A percentile compares a stretch with the other conserved stretches of the same genome.
Conservation (phyloP, 2,888 invertebrate genomes). For the Patella depressa region DNA sequence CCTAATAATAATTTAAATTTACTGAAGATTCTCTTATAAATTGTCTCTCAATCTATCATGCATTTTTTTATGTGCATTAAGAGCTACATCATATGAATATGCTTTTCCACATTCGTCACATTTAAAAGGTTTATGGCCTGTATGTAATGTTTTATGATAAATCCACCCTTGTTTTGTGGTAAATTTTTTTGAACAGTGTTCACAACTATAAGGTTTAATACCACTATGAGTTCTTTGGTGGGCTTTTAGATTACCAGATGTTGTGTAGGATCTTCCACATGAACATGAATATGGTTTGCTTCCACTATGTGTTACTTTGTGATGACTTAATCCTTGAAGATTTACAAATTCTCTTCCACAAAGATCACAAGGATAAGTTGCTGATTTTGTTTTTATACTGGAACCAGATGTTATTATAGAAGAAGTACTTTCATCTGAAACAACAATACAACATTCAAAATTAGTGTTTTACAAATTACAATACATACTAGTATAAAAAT, state of each 20-base stretch:
- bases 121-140: slow-evolving; percentile 1
- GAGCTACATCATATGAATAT: slow-evolving; percentile 3
- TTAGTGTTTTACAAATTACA: too few relatives aligned
- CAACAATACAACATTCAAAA: too few relatives aligned
- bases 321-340: neutral
- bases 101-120: neutral
- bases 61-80: slow-evolving; percentile 4
- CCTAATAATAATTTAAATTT: too few relatives aligned
- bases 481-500: too few relatives aligned
- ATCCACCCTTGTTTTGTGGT: slow-evolving; percentile 6
- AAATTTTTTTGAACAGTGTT: slow-evolving; percentile 1
- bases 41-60: neutral
- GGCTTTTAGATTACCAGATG: neutral
- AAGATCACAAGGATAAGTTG: neutral
- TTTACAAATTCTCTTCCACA: neutral
- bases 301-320: neutral
- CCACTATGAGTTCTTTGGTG: slow-evolving; percentile 2
- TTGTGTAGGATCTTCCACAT: neutral
- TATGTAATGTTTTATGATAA: slow-evolving; percentile 3
- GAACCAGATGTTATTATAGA: too few relatives aligned
- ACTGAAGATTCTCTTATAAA: too few relatives aligned
- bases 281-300: neutral
- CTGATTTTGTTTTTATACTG: too few relatives aligned
- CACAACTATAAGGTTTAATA: slow-evolving; percentile 4
- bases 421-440: too few relatives aligned